Base-by-base conservation (phyloP, 2,797 vertebrate species). In the Okamejei kenojei region DNA sequence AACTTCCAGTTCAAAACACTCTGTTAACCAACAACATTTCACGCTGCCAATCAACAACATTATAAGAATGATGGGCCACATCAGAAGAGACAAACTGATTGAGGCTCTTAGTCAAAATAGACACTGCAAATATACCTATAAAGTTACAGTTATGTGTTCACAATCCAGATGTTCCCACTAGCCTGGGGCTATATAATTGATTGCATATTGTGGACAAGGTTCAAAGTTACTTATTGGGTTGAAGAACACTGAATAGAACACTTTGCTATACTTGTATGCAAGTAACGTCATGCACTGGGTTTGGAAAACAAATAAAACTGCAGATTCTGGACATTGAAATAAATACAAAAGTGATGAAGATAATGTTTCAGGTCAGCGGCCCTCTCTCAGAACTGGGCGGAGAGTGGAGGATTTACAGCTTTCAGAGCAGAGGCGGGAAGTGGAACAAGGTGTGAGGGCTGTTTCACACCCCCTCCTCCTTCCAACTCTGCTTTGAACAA, bases 141-240 rank as follows among this genome's bases (percentile, higher is more conserved):
- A 90, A 38, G 29, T 71, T 61, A 21, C 17, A 90, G 86, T 32
- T 15, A 17, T 38, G 63, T 63, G 65, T 38, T 90, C 86, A 65
- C 21, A 68, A 32, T 71, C 63, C 63, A 90, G 63, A 68, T 90
- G 86, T 68, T 71, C 63, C 63, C 17, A 23, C 8, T 71, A 65
- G 86, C 86, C 68, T 21, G 29, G 68, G 86, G 86, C 86, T 71
- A 90, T 10, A 90, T 61, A 35, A 90, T 32, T 35, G 19, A 90
- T 7, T 90, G 15, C 35, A 32, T 38, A 15, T 32, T 90, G 86
- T 90, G 61, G 32, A 35, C n/a, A 35, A 90, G 38, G n/a, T 71
- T 90, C 63, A 90, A 90, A 90, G 86, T 90, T 71, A 71, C 81
- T 29, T 84, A 58, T 84, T 90, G 71, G 8, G 65, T n/a, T 88